Conservation (phyloP, 2,113 vertebrate genomes). For the Elgaria multicarinata region DNA sequence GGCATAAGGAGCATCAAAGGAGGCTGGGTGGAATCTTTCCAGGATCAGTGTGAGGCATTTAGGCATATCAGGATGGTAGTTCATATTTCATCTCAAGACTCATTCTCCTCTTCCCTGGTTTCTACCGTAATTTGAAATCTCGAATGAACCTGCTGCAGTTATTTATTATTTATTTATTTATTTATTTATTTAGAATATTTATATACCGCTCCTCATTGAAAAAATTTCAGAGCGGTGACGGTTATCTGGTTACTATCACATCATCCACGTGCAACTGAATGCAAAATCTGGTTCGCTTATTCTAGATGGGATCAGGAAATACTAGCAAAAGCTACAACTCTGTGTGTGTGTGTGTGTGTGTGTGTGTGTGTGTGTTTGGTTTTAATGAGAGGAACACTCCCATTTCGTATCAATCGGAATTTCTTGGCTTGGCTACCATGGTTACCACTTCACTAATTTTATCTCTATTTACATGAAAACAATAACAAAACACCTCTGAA, state of each 20-base stretch:
- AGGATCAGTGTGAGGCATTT: not conserved
- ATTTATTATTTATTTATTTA: too few species aligned
- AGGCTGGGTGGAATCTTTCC: not conserved
- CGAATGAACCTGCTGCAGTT: accelerated
- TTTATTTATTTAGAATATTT: too few species aligned
- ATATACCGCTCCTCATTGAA: too few species aligned
- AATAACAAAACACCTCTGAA: constrained; percentile 6
- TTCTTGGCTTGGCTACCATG: not conserved
- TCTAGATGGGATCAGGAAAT: not conserved
- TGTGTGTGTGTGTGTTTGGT: not conserved
- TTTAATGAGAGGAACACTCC: not conserved
- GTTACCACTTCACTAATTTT: not conserved
- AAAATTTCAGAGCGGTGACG: too few species aligned
- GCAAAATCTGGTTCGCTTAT: not conserved
- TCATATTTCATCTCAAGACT: not conserved
- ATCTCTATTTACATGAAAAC: constrained; percentile 1
- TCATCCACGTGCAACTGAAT: not conserved
- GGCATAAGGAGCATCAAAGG: not conserved
- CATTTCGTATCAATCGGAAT: not conserved
- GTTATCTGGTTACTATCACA: accelerated
- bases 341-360: not conserved
- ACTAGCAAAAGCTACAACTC: not conserved
- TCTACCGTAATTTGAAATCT: accelerated
- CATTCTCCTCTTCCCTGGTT: not conserved
- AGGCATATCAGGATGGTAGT: not conserved